Evolutionary conservation across 1,140 invertebrate species (phyloP).

Genomic region (Anadara kagoshimensis): DNA sequence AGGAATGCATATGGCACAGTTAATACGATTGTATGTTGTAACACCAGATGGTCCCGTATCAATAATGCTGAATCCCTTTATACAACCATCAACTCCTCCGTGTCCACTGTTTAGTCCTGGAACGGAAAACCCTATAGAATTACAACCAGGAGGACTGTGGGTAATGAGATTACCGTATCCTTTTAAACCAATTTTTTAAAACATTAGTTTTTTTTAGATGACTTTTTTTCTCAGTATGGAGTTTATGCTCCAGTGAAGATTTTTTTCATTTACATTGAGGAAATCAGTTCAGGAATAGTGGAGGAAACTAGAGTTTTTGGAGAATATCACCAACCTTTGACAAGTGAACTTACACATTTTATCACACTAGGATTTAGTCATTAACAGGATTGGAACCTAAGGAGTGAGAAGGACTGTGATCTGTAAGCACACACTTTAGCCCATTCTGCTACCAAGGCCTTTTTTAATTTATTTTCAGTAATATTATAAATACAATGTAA

Average conservation of each 20-base stretch:
- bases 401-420: too few species aligned
- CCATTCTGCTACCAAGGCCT: too few species aligned
- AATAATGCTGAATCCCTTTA: constrained; percentile 85
- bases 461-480: too few species aligned
- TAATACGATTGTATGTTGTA: constrained; percentile 95
- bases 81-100: constrained; percentile 86
- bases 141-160: constrained; percentile 93
- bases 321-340: neutral
- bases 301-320: neutral
- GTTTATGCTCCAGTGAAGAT: neutral
- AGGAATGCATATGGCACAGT: constrained; percentile 81
- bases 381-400: too few species aligned
- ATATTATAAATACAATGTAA: too few species aligned
- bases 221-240: neutral
- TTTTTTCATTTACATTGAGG: too few species aligned
- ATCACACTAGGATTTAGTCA: too few species aligned
- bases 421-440: too few species aligned
- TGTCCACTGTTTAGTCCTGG: constrained; percentile 85
- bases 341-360: neutral
- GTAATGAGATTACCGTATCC: constrained; percentile 90
- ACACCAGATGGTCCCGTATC: constrained; percentile 93
- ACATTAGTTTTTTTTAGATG: too few species aligned
- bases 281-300: neutral
- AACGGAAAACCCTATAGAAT: constrained; percentile 82
- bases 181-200: constrained; percentile 52